Percentiles rank a stretch among this genome's conserved stretches.
These are phyloP conservation scores for Melanotaenia boesemani DNA, from an alignment of 2,797 vertebrate species.

Conservation along the genomic window DNA sequence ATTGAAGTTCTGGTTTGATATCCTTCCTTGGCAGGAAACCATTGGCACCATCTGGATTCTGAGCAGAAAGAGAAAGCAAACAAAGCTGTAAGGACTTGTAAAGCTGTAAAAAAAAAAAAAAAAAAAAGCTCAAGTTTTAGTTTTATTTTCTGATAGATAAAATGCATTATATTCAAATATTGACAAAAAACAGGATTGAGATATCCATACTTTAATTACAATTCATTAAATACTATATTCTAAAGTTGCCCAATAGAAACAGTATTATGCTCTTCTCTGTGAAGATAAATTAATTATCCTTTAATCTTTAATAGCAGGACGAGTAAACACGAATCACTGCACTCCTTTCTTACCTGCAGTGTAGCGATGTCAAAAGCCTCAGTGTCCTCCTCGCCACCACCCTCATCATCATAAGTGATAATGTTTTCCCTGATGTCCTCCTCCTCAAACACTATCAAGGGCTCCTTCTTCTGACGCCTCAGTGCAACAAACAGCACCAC, in stretches of 20 bases:
- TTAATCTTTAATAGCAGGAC: not conserved
- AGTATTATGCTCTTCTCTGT: not conserved
- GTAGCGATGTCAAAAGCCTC: slow-evolving; percentile 98
- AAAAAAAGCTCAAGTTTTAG: not conserved
- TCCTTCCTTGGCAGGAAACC: slow-evolving; percentile 97
- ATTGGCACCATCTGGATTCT: slow-evolving; percentile 96
- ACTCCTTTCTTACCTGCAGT: slow-evolving; percentile 77
- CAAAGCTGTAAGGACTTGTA: not conserved
- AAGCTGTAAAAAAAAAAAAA: not conserved
- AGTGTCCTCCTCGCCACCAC: slow-evolving; percentile 96
- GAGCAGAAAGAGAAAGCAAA: slow-evolving; percentile 6
- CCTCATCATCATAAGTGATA: slow-evolving; percentile 97
- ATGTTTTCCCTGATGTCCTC: slow-evolving; percentile 98
- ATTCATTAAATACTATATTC: not conserved
- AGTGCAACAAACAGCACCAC: slow-evolving; percentile 94
- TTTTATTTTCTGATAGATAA: slow-evolving; percentile 1
- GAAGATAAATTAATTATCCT: not conserved
- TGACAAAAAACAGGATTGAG: not conserved
- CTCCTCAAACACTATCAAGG: slow-evolving; percentile 95
- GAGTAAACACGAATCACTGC: not conserved
- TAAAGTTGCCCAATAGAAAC: not conserved
- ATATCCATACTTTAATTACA: not conserved
- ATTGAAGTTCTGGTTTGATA: slow-evolving; percentile 97
- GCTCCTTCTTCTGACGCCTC: slow-evolving; percentile 96
- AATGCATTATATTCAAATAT: not conserved